A percentile compares a stretch with the other conserved stretches of the same genome.
phyloP scores from a whole-genome alignment of 1,140 invertebrate genomes.

The Neodiprion lecontei region DNA sequence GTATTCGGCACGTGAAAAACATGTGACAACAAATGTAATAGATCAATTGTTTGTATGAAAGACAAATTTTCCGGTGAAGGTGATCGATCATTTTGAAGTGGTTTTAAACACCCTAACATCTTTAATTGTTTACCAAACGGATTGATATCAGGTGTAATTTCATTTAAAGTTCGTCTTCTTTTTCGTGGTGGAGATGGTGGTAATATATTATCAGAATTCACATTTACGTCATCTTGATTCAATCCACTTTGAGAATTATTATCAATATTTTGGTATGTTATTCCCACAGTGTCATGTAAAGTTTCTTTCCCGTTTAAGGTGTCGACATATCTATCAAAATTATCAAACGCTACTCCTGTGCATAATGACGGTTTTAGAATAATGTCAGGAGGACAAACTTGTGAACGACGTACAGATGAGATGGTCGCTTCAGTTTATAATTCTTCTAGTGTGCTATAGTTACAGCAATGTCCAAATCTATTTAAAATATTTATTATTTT shows the following conservation, averaged over 20 bases:
- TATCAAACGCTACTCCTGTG: not conserved
- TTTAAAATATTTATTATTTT: constrained; percentile 13
- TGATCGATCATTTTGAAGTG: not conserved
- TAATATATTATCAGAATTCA: not conserved
- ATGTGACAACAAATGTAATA: no score
- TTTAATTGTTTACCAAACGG: not conserved
- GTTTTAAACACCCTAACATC: constrained; percentile 12
- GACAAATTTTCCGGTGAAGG: no score
- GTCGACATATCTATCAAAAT: not conserved
- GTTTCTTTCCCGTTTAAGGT: not conserved
- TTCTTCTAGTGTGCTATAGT: constrained; percentile 18
- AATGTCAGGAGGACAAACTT: constrained; percentile 19
- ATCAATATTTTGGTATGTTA: not conserved
- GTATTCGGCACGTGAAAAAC: not conserved
- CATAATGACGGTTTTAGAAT: not conserved
- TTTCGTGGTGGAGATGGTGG: not conserved
- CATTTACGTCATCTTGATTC: not conserved
- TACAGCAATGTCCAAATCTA: constrained; percentile 15
- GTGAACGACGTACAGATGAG: not conserved
- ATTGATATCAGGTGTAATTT: constrained; percentile 7
- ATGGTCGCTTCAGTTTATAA: constrained; percentile 17
- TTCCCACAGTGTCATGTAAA: constrained; percentile 8
- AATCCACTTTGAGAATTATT: not conserved
- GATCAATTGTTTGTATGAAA: no score
- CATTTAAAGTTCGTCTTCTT: constrained; percentile 7